Evolutionary conservation across 2,113 vertebrate genomes (phyloP), one percentile per base, ranked within the genome.

Genomic region (Lagopus leucura): DNA sequence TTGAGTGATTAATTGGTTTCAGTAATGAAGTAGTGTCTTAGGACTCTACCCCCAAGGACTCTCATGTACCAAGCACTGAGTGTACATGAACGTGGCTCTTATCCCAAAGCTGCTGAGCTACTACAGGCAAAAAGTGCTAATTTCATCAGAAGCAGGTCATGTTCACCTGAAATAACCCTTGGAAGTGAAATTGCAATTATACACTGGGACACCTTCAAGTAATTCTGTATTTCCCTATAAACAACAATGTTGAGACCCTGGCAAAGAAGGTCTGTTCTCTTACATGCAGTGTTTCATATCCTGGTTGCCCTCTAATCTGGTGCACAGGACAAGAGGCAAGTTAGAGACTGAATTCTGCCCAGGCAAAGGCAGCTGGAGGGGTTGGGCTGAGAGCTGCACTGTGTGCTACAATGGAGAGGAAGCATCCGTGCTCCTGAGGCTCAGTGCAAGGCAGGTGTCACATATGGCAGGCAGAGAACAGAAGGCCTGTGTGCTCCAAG

Each of bases 91-190:
- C 38, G 45, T 18, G 15, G 58, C 86, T 82, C 91, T 82, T 71
- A 64, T 72, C 72, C 93, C 72, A 52, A 67, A 88, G 55, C 79
- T 86, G 81, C 65, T 82, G 70, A 90, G 81, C 83, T 91, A 92
- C 58, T 94, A 90, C 91, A 50, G 84, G 85, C 45, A 74, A 73
- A 76, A 93, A 93, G 93, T 83, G 85, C 95, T 91, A 83, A 91
- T 95, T 93, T 82, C 85, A 94, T 91, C 64, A 89, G 85, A 97
- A 97, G 79, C 91, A 94, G 94, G 94, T 96, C 95, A 91, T 72
- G 77, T 43, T 94, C 79, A 97, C 95, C 96, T 86, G 85, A 91
- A 89, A 89, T 88, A 94, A 92, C 95, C 94, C 84, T n/a, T 15
- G 21, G 34, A 78, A 88, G 47, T 55, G 79, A 91, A 92, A 57